Conservation (phyloP, 2,888 invertebrate species). For the Julus scandinavius region DNA sequence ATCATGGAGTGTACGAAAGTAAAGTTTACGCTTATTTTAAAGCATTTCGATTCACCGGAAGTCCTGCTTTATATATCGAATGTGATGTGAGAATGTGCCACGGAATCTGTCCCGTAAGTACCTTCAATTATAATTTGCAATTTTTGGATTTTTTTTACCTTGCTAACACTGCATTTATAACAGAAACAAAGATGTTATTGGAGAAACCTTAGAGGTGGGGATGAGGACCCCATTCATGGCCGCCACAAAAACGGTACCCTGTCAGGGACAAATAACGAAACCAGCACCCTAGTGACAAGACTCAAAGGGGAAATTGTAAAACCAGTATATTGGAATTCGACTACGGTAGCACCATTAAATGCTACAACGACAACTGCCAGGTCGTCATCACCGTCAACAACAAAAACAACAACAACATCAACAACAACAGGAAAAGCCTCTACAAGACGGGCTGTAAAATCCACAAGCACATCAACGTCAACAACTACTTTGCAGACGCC, state of each 20-base stretch:
- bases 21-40: conserved; percentile 96
- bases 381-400: conserved; percentile 14
- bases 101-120: conserved; percentile 88
- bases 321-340: conserved; percentile 49
- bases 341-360: neutral
- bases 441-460: neutral
- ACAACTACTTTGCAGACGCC: neutral
- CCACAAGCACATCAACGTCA: conserved; percentile 36
- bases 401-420: neutral
- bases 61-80: conserved; percentile 92
- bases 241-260: conserved; percentile 28
- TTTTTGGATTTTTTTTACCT: conserved; percentile 21
- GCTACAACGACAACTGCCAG: conserved; percentile 43
- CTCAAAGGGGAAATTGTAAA: neutral
- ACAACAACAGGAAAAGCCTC: neutral
- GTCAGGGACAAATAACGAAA: neutral
- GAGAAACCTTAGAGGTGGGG: conserved; percentile 59
- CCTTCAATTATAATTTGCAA: neutral
- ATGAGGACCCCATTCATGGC: conserved; percentile 1
- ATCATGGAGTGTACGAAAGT: conserved; percentile 88
- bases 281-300: neutral
- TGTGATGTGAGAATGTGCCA: conserved; percentile 97
- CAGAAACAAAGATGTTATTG: conserved; percentile 62
- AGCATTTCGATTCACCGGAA: conserved; percentile 92
- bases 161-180: conserved; percentile 20